phyloP scores from a whole-genome alignment of 2,888 invertebrate genomes.

The Cordilura impudica region DNA sequence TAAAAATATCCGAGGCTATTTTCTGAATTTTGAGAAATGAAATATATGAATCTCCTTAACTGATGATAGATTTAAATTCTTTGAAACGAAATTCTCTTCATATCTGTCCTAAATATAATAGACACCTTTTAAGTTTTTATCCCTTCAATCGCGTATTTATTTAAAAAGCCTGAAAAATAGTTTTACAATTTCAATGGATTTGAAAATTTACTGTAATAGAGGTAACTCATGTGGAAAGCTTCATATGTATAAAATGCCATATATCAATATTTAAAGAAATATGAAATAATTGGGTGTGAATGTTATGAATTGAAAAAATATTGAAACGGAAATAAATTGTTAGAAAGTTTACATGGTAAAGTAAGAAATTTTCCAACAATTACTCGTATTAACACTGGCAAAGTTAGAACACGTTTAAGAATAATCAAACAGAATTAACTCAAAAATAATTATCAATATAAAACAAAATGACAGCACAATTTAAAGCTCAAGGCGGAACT shows the following conservation, averaged over 20 bases:
- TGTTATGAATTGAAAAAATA: constrained; percentile 35
- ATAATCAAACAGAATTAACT: background rate
- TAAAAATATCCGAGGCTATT: no score
- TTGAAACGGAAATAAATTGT: constrained; percentile 55
- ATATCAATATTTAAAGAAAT: constrained; percentile 30
- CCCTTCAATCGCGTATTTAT: no score
- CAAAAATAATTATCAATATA: background rate
- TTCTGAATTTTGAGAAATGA: no score
- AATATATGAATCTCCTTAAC: no score
- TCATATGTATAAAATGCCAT: constrained; percentile 8
- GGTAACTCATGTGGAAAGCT: no score
- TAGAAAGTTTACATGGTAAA: constrained; percentile 52
- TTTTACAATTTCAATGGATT: no score
- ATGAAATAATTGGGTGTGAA: constrained; percentile 55
- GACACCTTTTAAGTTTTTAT: no score
- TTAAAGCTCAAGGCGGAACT: constrained; percentile 80
- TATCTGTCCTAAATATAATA: no score
- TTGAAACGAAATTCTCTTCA: no score
- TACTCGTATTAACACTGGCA: constrained; percentile 9
- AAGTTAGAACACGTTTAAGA: constrained; percentile 35
- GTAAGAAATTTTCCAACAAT: constrained; percentile 21
- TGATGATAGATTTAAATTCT: no score
- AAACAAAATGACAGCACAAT: constrained; percentile 69
- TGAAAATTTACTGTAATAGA: no score
- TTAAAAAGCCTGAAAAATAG: no score